Percentiles rank a stretch among this genome's conserved stretches.
phyloP scores from a whole-genome alignment of 2,113 vertebrate genomes.

The Cololabis saira region DNA sequence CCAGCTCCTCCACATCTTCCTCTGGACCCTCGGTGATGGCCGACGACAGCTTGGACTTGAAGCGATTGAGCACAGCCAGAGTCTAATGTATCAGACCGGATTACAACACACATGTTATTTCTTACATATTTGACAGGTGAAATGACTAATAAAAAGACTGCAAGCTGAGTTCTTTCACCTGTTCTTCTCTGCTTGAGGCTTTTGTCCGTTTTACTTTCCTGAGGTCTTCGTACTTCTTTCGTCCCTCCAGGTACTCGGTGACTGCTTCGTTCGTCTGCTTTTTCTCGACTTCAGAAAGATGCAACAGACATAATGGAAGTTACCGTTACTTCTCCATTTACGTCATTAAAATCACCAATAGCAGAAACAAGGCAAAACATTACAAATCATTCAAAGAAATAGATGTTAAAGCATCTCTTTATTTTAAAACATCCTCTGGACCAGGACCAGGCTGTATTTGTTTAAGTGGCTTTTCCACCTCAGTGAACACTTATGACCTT shows the following conservation, averaged over 20 bases:
- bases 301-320: neutral
- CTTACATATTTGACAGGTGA: neutral
- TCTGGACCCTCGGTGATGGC: constrained; percentile 91
- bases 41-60: constrained; percentile 92
- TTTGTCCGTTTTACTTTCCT: constrained; percentile 75
- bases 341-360: neutral
- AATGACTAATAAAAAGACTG: neutral
- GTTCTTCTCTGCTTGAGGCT: constrained; percentile 68
- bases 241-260: constrained; percentile 91
- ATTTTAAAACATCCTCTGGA: too few species aligned
- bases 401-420: too few species aligned
- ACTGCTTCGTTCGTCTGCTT: constrained; percentile 83
- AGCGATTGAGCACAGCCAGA: constrained; percentile 87
- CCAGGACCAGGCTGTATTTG: too few species aligned
- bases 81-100: constrained; percentile 79
- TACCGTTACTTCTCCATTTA: neutral
- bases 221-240: constrained; percentile 91
- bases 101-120: neutral
- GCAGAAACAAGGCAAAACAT: too few species aligned
- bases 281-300: constrained; percentile 75
- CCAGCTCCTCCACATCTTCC: constrained; percentile 84
- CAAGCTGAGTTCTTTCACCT: constrained; percentile 46
- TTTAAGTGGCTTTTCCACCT: too few species aligned
- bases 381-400: too few species aligned
- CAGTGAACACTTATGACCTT: too few species aligned